phyloP scores from a whole-genome alignment of 1,140 invertebrate species.

The Diorhabda elongata region DNA sequence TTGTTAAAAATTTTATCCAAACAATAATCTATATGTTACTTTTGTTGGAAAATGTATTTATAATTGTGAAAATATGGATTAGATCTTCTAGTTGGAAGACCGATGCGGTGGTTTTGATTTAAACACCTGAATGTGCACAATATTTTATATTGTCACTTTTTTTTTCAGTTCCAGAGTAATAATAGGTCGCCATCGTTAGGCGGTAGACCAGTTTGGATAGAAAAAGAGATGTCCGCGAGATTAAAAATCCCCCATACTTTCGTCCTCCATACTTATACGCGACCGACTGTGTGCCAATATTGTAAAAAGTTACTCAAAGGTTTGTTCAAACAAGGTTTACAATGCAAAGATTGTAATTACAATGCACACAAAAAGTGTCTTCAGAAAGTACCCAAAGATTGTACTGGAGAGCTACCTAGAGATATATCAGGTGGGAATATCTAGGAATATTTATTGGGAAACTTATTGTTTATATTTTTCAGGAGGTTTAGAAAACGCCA shows the following conservation, averaged over 20 bases:
- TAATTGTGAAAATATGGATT: too few species aligned
- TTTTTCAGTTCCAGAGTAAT: conserved; percentile 25
- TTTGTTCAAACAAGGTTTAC: conserved; percentile 93
- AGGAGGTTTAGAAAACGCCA: conserved; percentile 58
- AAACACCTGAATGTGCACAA: too few species aligned
- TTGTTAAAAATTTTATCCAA: too few species aligned
- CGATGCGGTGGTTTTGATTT: too few species aligned
- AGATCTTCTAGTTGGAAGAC: too few species aligned
- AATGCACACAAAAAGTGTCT: conserved; percentile 98
- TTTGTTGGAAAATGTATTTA: too few species aligned
- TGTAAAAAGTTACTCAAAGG: conserved; percentile 95
- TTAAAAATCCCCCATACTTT: conserved; percentile 91
- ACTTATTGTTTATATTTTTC: conserved; percentile 18
- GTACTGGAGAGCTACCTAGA: conserved; percentile 74
- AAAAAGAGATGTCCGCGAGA: conserved; percentile 63
- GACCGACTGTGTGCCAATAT: conserved; percentile 91
- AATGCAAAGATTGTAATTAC: conserved; percentile 97
- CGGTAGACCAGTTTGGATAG: conserved; percentile 70
- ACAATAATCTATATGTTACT: too few species aligned
- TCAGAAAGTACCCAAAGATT: conserved; percentile 92
- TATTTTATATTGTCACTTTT: too few species aligned
- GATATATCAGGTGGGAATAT: conserved; percentile 51
- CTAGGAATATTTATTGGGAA: neutral
- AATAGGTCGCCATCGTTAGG: conserved; percentile 71
- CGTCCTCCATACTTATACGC: conserved; percentile 87